A percentile compares a stretch with the other conserved stretches of the same genome.
Conservation (phyloP, 2,797 vertebrate genomes). For the Clarias pachynema region DNA sequence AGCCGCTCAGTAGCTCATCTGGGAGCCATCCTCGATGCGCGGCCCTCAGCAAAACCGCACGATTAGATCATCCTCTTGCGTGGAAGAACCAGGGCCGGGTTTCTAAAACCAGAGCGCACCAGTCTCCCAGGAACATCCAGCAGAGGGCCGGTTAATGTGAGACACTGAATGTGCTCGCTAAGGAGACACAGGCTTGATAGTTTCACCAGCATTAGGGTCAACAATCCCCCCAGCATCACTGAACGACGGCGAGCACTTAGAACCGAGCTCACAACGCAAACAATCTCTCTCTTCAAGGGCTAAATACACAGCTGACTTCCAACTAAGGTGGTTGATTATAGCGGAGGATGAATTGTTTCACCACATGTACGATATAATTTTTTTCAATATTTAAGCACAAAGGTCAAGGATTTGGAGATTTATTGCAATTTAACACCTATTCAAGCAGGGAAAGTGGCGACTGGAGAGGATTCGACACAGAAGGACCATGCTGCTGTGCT, state of each 20-base stretch:
- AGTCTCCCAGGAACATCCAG: slow-evolving; percentile 26
- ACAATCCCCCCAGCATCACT: background rate
- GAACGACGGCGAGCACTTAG: background rate
- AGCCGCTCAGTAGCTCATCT: slow-evolving; percentile 40
- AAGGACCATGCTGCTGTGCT: background rate
- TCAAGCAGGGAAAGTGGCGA: background rate
- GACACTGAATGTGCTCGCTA: background rate
- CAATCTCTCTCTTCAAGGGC: background rate
- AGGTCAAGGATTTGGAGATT: background rate
- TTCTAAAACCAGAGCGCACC: background rate
- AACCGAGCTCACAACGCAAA: background rate
- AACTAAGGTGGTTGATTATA: background rate
- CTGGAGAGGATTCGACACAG: background rate
- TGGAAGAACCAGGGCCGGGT: slow-evolving; percentile 4
- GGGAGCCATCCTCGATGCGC: slow-evolving; percentile 45
- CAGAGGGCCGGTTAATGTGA: slow-evolving; percentile 23
- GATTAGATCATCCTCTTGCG: slow-evolving; percentile 56
- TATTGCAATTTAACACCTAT: background rate
- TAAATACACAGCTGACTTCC: background rate
- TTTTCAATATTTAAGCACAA: background rate
- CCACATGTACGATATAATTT: background rate
- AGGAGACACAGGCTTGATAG: background rate
- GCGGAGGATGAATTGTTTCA: background rate
- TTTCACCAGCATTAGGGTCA: background rate
- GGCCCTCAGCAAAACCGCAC: slow-evolving; percentile 45